Base-by-base conservation (phyloP, 1,140 invertebrate genomes). In the Eciton burchellii region DNA sequence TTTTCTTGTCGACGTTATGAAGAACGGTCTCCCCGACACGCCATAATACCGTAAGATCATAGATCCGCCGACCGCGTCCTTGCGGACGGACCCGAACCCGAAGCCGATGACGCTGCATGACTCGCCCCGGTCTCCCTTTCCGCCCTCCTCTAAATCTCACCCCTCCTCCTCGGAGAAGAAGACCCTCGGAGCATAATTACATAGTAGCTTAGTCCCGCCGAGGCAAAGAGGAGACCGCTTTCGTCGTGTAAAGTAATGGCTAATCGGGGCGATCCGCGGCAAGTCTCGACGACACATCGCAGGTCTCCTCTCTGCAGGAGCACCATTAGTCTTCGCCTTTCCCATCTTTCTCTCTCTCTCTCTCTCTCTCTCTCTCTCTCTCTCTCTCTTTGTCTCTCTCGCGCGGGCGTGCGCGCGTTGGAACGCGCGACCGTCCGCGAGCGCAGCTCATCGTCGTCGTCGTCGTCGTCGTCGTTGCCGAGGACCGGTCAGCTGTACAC, bases 101-200 rank as follows among this genome's bases (percentile, higher is more conserved):
- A 87, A 81, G 62, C 65, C 72, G 89, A 91, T 91, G 90, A 91
- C 87, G 86, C n/a, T 89, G 88, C 90, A 91, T 89, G 86, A 89
- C 88, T 89, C 84, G 81, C 43, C 35, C 49, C 57, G 72, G 59
- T 56, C 60, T 54, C 41, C 49, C 57, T 63, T 52, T 47, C 47
- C 43, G 59, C n/a, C 56, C 59, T 60, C 45, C 26, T 63, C 26
- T 35, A 6, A 35, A 35, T 35, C 82, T n/a, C n/a, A n/a, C n/a
- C 68, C 57, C 68, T 83, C 86, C 76, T 83, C 73, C 66, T 70
- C 84, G 82, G 87, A 70, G 77, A 93, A 87, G 89, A 93, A 87
- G 89, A 90, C 88, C 89, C 89, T 91, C 86, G 87, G 85, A 90
- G 85, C 88, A 92, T 93, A 93, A 93, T 93, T 93, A 92, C 90